Percentiles rank a stretch among this genome's conserved stretches.
Evolutionary conservation across 2,888 invertebrate genomes (phyloP).

Genomic region (Athalia cordata): DNA sequence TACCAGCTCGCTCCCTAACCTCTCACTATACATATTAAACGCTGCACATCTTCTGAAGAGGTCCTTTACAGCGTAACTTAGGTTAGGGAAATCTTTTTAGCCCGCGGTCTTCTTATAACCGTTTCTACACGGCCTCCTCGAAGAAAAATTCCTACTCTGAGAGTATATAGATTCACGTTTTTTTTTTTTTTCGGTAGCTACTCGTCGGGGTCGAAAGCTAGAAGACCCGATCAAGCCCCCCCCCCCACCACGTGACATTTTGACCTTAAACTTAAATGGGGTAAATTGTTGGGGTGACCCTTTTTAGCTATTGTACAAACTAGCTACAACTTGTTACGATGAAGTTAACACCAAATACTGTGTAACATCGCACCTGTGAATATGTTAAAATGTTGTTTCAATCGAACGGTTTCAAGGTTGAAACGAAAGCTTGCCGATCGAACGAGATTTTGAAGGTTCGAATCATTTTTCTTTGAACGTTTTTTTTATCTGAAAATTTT

Average conservation of each 20-base stretch:
- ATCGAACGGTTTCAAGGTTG: background rate
- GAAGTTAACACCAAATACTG: background rate
- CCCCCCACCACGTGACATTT: background rate
- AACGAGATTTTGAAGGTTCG: no score
- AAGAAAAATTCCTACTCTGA: no score
- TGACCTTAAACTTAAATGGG: background rate
- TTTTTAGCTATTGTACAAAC: background rate
- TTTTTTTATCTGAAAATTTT: no score
- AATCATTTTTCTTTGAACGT: no score
- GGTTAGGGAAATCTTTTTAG: constrained; percentile 24
- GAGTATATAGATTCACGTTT: no score
- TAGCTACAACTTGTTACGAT: background rate
- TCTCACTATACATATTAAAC: background rate
- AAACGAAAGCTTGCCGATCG: no score
- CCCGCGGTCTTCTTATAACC: constrained; percentile 18
- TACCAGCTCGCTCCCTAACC: no score
- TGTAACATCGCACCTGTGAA: background rate
- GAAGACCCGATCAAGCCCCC: constrained; percentile 4
- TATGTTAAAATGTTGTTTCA: background rate
- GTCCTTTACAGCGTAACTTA: constrained; percentile 23
- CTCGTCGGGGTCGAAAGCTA: background rate
- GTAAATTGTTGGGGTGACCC: background rate
- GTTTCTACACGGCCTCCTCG: background rate
- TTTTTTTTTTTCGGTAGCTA: no score
- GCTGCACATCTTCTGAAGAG: background rate